Evolutionary conservation across 1,140 invertebrate genomes (phyloP), one percentile per base, ranked within the genome.

Genomic region (Zaprionus taronus): DNA sequence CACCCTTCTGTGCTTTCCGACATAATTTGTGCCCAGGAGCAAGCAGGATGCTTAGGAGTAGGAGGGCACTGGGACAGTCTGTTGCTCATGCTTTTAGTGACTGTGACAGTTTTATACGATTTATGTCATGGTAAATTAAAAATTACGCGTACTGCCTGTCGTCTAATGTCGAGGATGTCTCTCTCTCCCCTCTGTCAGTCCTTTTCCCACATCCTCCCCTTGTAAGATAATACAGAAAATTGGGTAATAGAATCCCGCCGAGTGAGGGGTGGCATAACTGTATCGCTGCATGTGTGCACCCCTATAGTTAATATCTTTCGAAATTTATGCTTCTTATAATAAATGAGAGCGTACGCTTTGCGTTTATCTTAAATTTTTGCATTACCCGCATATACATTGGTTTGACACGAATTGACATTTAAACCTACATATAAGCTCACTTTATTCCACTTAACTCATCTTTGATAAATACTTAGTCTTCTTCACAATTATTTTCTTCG

Each of bases 51-150:
- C 4, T 6, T 2, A 49, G n/a, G 7, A 20, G 47, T 20, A 22
- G 17, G 17, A 22, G 20, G 47, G 6, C 47, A n/a, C 28, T 66
- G 61, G 61, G 70, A 67, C 72, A 63, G 84, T 79, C 85, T 90
- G 84, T 89, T 89, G 85, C 84, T 68, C 70, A 74, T 78, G 84
- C 85, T 89, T 90, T 89, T 90, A 89, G 85, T 90, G 85, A 89
- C 81, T 89, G 81, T 89, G 81, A 89, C 85, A 89, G 85, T 90
- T 89, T 89, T 89, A 89, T 89, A 90, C 85, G 85, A 89, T 89
- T 89, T 89, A 89, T 89, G 85, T 85, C 85, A 89, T 82, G 85
- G 81, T 80, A 82, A 89, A 89, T 89, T 89, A 90, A 89, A 89
- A 89, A 89, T 80, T 90, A 89, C 85, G 85, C 82, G 79, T 77